Evolutionary conservation across 2,113 vertebrate genomes (phyloP).

Genomic region (Corvus moneduloides): DNA sequence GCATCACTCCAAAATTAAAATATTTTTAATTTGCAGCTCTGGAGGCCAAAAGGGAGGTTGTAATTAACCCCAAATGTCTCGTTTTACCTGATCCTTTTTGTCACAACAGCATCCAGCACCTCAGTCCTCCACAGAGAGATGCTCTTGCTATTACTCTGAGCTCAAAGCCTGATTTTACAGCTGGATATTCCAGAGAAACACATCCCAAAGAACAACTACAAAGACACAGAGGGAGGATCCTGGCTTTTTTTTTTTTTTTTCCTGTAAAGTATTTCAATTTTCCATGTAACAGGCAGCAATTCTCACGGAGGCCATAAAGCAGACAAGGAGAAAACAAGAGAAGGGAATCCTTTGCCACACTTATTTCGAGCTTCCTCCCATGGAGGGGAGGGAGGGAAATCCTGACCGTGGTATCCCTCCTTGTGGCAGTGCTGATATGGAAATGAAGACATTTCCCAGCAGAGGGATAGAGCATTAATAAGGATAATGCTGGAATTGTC

Average conservation of each 20-base stretch:
- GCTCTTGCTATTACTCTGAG: neutral
- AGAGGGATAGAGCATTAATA: neutral
- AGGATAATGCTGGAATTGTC: neutral
- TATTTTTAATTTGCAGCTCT: neutral
- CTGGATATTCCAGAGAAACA: neutral
- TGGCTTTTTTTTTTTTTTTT: neutral
- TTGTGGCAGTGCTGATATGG: conserved; percentile 1
- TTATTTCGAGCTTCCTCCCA: neutral
- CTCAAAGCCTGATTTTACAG: neutral
- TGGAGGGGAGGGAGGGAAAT: neutral
- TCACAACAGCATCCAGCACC: neutral
- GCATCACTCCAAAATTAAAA: neutral
- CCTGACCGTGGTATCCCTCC: neutral
- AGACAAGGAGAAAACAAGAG: neutral
- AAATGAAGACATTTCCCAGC: conserved; percentile 18
- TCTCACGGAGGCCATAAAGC: neutral
- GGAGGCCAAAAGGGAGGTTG: neutral
- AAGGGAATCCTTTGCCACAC: neutral
- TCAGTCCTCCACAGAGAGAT: neutral
- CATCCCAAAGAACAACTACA: neutral
- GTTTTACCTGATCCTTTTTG: neutral
- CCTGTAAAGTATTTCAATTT: neutral
- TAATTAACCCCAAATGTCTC: neutral
- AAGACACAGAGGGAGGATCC: neutral
- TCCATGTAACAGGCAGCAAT: neutral